phyloP scores from a whole-genome alignment of 1,140 invertebrate species.

The Belonocnema kinseyi region DNA sequence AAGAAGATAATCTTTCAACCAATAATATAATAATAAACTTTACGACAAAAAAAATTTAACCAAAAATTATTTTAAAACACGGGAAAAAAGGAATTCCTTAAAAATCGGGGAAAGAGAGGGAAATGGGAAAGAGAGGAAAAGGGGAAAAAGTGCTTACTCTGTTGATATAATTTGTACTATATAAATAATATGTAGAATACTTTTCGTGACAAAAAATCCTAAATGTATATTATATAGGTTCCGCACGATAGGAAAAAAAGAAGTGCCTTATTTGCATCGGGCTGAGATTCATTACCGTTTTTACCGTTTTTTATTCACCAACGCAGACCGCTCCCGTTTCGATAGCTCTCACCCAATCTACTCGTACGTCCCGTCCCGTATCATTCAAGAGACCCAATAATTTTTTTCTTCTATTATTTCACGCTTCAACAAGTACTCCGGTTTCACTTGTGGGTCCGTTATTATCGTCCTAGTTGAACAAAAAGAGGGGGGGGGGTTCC shows the following conservation, averaged over 20 bases:
- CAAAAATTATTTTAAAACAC: too few species aligned
- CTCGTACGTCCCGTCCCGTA: slow-evolving; percentile 38
- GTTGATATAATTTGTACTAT: too few species aligned
- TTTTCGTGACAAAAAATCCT: too few species aligned
- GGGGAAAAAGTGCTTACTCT: too few species aligned
- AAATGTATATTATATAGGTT: too few species aligned
- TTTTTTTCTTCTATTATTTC: slow-evolving; percentile 48
- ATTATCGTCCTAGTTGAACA: not conserved
- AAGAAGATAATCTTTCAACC: too few species aligned
- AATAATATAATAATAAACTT: too few species aligned
- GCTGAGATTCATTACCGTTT: slow-evolving; percentile 64
- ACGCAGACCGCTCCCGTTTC: slow-evolving; percentile 56
- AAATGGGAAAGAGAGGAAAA: too few species aligned
- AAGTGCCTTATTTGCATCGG: slow-evolving; percentile 63
- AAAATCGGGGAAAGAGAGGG: too few species aligned
- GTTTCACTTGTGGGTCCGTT: slow-evolving; percentile 10
- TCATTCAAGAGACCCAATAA: slow-evolving; percentile 41
- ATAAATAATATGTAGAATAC: too few species aligned
- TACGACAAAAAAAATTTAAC: too few species aligned
- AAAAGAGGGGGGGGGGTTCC: not conserved
- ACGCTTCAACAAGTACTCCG: slow-evolving; percentile 36
- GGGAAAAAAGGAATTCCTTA: too few species aligned
- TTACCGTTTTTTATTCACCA: slow-evolving; percentile 50
- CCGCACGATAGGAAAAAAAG: slow-evolving; percentile 26
- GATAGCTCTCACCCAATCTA: slow-evolving; percentile 42